Conservation (phyloP, 2,113 vertebrate genomes). For the Narcine bancroftii region DNA sequence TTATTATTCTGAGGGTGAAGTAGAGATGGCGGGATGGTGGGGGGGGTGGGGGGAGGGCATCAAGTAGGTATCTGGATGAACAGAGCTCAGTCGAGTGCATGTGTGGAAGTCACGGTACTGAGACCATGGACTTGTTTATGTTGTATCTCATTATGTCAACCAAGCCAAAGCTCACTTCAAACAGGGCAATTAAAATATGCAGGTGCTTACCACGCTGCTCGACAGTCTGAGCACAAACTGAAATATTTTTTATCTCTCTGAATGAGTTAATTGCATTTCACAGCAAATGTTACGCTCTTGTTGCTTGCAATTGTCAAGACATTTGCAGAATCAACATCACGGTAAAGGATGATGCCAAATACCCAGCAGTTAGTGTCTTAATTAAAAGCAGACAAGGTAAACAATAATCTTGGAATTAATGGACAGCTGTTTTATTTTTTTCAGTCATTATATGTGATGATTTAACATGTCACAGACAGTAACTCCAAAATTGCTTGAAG, state of each 20-base stretch:
- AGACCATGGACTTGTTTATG: neutral
- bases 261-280: constrained; percentile 14
- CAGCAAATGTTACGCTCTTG: neutral
- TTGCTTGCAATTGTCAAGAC: neutral
- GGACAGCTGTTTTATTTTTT: constrained; percentile 50
- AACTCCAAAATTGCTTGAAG: constrained; percentile 64
- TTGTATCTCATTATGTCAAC: too few species aligned
- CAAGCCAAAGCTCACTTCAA: neutral
- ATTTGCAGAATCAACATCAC: neutral
- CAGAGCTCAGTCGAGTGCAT: neutral
- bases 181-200: neutral
- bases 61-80: neutral
- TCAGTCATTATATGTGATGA: constrained; percentile 60
- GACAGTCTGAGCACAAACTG: neutral
- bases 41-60: too few species aligned
- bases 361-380: neutral
- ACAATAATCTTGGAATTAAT: constrained; percentile 48
- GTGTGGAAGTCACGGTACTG: neutral
- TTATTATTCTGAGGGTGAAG: neutral
- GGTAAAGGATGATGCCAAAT: neutral
- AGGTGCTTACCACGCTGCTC: neutral
- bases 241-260: neutral
- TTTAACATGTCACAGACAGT: constrained; percentile 57
- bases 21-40: too few species aligned
- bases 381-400: constrained; percentile 45